A percentile compares a stretch with the other conserved stretches of the same genome.
These are phyloP conservation scores for Agriotes lineatus DNA, from an alignment of 2,888 invertebrate species.

Conservation along the genomic window DNA sequence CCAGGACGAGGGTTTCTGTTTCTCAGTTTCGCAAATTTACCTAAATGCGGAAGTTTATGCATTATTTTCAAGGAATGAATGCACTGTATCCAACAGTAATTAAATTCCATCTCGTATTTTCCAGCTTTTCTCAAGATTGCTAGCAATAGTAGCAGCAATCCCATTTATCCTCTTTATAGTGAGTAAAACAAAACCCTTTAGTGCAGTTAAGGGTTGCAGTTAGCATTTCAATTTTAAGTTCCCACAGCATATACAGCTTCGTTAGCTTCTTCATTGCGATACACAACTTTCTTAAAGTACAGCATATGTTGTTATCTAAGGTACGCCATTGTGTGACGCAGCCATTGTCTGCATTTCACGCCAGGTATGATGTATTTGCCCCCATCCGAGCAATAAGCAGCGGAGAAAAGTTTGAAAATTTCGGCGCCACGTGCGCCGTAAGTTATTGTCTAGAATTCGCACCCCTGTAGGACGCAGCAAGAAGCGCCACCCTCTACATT, in stretches of 20 bases:
- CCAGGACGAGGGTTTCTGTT: no score
- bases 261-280: not conserved
- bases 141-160: no score
- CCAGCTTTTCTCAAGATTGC: no score
- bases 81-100: no score
- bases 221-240: constrained; percentile 10
- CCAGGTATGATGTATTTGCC: constrained; percentile 3
- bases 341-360: constrained; percentile 17
- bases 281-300: constrained; percentile 1
- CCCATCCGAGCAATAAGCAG: not conserved
- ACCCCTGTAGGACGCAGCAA: constrained; percentile 35
- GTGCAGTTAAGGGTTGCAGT: constrained; percentile 14
- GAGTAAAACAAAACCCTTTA: constrained; percentile 2
- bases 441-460: constrained; percentile 32
- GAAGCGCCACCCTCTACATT: constrained; percentile 34
- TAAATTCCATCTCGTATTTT: no score
- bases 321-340: constrained; percentile 8
- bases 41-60: no score
- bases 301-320: not conserved
- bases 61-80: no score
- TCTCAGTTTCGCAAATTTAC: no score
- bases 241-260: not conserved
- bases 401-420: constrained; percentile 15
- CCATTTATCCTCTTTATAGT: not conserved
- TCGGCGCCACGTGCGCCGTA: constrained; percentile 9